Base-by-base conservation (phyloP, 2,113 vertebrate genomes). In the Petrocephalus microphthalmus region DNA sequence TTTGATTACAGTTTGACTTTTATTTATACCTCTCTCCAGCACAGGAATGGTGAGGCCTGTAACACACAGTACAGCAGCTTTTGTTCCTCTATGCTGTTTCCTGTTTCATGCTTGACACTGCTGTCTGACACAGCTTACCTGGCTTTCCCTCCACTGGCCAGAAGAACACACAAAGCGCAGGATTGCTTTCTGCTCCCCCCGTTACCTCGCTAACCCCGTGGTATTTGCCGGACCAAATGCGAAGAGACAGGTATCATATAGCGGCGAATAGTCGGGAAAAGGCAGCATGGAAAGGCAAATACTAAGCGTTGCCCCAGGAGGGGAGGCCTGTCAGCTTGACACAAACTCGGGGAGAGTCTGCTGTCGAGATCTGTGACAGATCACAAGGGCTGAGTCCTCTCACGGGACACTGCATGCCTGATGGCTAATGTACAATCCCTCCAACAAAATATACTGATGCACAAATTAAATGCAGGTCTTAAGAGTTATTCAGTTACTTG, bases 211-310 rank as follows among this genome's bases (percentile, higher is more conserved):
- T 84, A 89, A 92, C 52, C 54, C 6, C 7, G 42, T 94, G 93
- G 92, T 94, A 95, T 95, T 95, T 94, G 88, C 90, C 71, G 91
- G 93, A 93, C 90, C 91, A 88, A 93, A 95, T 95, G 87, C 90
- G 91, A 88, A 94, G 84, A 89, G 94, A 95, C 93, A 93, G 92
- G 92, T 93, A 94, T 95, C 94, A 94, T 93, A 94, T 89, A 93
- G 93, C 89, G 88, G 85, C 33, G 89, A 84, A 90, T 92, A 92
- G 88, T 88, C 67, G 90, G 91, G 90, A 92, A 89, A 92, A 89
- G 89, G 90, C 90, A 57, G 91, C 89, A 89, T 91, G 88, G 92
- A 92, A 92, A 94, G 90, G 91, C 93, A 94, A 94, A 95, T 93
- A 93, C 91, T 93, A 93, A 93, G 91, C 92, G 91, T 91, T 88